Evolutionary conservation across 2,888 invertebrate species (phyloP).

Genomic region (Macroteleia sp.): DNA sequence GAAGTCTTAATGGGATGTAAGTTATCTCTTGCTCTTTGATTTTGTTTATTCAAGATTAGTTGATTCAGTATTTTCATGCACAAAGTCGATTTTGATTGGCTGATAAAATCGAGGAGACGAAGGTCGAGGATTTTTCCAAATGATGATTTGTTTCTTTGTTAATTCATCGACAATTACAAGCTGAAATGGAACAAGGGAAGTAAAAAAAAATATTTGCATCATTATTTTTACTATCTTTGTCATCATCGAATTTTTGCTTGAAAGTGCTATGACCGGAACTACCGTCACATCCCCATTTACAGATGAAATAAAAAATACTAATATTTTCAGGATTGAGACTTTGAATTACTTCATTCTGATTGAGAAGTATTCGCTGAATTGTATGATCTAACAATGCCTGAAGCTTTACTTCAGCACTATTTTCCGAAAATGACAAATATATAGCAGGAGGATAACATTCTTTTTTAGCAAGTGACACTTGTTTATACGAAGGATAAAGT

Average conservation of each 20-base stretch:
- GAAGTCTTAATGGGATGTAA: slow-evolving; percentile 24
- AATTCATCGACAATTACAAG: slow-evolving; percentile 3
- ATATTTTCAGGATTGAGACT: no score
- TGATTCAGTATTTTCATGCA: slow-evolving; percentile 48
- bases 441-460: slow-evolving; percentile 30
- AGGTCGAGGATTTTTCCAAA: slow-evolving; percentile 51
- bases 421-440: slow-evolving; percentile 24
- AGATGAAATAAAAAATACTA: background rate
- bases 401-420: slow-evolving; percentile 9
- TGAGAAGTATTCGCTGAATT: slow-evolving; percentile 19
- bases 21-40: slow-evolving; percentile 42
- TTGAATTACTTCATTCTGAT: slow-evolving; percentile 40
- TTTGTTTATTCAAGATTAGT: slow-evolving; percentile 23
- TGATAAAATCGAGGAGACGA: slow-evolving; percentile 40
- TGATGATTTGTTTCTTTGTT: slow-evolving; percentile 13
- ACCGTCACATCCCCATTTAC: slow-evolving; percentile 23
- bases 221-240: slow-evolving; percentile 22
- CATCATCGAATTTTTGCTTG: slow-evolving; percentile 29
- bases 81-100: slow-evolving; percentile 22
- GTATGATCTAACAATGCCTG: slow-evolving; percentile 30
- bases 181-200: no score
- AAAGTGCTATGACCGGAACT: slow-evolving; percentile 5
- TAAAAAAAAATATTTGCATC: slow-evolving; percentile 25
- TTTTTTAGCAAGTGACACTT: slow-evolving; percentile 26
- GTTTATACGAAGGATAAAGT: slow-evolving; percentile 33